Conservation (phyloP, 92 coral and sea anemone genomes). For the Palythoa caribaeorum region DNA sequence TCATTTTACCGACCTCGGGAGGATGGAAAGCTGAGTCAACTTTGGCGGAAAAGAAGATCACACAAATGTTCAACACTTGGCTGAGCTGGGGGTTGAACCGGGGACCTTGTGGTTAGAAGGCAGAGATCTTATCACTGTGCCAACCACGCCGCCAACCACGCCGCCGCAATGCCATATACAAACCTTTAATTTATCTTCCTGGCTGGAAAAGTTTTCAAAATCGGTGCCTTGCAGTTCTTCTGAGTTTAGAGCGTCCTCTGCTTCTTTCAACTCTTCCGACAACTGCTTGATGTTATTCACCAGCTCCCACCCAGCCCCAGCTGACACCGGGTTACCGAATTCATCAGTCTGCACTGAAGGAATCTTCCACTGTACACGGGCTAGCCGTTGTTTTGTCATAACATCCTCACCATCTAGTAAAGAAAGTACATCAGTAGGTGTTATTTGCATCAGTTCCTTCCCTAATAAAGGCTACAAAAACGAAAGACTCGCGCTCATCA, state of each 20-base stretch:
- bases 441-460: no score
- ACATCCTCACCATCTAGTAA: slow-evolving; percentile 93
- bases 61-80: no score
- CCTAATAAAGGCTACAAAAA: no score
- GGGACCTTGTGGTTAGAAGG: no score
- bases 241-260: slow-evolving; percentile 76
- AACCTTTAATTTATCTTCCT: slow-evolving; percentile 95
- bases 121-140: no score
- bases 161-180: neutral
- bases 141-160: no score
- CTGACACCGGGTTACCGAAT: slow-evolving; percentile 54
- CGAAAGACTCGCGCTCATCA: no score
- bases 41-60: no score
- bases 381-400: slow-evolving; percentile 86
- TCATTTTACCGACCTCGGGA: no score
- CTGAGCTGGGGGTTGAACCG: no score
- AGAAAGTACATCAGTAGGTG: neutral
- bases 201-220: slow-evolving; percentile 95
- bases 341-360: slow-evolving; percentile 68
- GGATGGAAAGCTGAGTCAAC: no score
- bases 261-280: slow-evolving; percentile 85
- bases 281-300: slow-evolving; percentile 86
- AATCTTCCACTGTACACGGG: slow-evolving; percentile 87
- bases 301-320: slow-evolving; percentile 83
- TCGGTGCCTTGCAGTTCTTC: slow-evolving; percentile 93